These are phyloP conservation scores for Eulemur rufifrons DNA, from an alignment of 2,113 vertebrate genomes.

Conservation along the genomic window DNA sequence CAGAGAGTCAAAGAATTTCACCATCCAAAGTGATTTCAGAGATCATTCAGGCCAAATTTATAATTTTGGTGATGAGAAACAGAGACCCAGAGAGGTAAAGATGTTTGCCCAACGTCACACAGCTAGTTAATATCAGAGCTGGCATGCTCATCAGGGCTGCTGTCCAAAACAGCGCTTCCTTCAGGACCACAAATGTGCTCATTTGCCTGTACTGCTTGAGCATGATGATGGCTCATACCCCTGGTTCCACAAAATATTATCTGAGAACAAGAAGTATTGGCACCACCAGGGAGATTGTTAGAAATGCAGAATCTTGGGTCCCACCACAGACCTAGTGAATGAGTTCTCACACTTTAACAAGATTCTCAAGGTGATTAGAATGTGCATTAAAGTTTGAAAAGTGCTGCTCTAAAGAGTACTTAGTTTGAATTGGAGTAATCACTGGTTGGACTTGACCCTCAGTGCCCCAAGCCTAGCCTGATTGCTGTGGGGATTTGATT, in stretches of 20 bases:
- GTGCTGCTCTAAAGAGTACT: background rate
- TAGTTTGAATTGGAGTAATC: background rate
- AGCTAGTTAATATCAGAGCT: slow-evolving; percentile 3
- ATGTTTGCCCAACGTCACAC: background rate
- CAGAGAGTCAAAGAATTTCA: slow-evolving; percentile 3
- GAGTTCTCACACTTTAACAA: background rate
- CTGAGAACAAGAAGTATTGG: background rate
- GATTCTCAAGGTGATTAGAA: background rate
- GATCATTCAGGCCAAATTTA: background rate
- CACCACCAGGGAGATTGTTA: background rate
- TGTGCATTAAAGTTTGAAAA: background rate
- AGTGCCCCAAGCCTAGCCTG: background rate
- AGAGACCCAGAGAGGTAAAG: slow-evolving; percentile 35
- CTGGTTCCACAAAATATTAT: background rate
- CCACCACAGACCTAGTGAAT: background rate
- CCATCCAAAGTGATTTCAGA: background rate
- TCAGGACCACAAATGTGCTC: background rate
- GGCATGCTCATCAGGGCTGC: background rate
- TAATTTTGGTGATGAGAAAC: slow-evolving; percentile 5
- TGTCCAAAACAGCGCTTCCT: background rate
- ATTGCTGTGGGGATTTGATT: background rate
- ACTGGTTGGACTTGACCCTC: background rate
- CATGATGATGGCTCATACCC: background rate
- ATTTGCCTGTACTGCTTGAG: background rate
- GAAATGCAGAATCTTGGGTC: background rate